Percentiles rank a stretch among this genome's conserved stretches.
Conservation (phyloP, 1,140 invertebrate species). For the Nixonia krombeini region DNA sequence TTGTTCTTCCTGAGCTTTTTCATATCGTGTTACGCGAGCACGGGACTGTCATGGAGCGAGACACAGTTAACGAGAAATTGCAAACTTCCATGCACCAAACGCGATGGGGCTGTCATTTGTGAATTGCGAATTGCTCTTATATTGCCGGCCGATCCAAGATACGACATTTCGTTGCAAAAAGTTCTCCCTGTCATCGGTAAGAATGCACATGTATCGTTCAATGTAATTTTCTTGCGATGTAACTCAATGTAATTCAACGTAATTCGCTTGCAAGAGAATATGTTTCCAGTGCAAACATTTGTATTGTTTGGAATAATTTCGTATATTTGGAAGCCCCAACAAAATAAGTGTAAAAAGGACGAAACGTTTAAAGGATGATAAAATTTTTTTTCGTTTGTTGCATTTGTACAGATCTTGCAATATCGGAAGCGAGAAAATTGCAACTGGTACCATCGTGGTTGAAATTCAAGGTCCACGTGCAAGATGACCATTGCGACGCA, state of each 20-base stretch:
- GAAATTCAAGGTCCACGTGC: constrained; percentile 73
- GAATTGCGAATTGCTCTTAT: constrained; percentile 59
- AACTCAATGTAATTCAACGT: too few relatives aligned
- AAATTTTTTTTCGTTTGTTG: constrained; percentile 1
- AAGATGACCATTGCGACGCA: constrained; percentile 80
- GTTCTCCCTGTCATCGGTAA: constrained; percentile 63
- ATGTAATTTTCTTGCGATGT: too few relatives aligned
- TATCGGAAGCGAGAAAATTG: constrained; percentile 66
- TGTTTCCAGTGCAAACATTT: too few relatives aligned
- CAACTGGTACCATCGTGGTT: constrained; percentile 73
- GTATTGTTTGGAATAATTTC: too few relatives aligned
- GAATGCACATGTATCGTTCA: constrained; percentile 6
- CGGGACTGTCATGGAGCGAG: constrained; percentile 50
- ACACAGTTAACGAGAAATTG: constrained; percentile 54
- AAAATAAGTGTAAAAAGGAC: too few relatives aligned
- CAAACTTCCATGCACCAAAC: constrained; percentile 50
- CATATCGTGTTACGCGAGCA: constrained; percentile 4
- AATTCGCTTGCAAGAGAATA: too few relatives aligned
- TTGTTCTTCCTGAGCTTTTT: constrained; percentile 36
- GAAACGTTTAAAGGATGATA: too few relatives aligned
- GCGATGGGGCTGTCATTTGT: constrained; percentile 37
- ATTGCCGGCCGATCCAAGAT: constrained; percentile 52
- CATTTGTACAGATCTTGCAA: constrained; percentile 71
- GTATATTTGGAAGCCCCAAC: too few relatives aligned
- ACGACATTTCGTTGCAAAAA: constrained; percentile 57